Base-by-base conservation (phyloP, 2,797 vertebrate species). In the Columba guinea region DNA sequence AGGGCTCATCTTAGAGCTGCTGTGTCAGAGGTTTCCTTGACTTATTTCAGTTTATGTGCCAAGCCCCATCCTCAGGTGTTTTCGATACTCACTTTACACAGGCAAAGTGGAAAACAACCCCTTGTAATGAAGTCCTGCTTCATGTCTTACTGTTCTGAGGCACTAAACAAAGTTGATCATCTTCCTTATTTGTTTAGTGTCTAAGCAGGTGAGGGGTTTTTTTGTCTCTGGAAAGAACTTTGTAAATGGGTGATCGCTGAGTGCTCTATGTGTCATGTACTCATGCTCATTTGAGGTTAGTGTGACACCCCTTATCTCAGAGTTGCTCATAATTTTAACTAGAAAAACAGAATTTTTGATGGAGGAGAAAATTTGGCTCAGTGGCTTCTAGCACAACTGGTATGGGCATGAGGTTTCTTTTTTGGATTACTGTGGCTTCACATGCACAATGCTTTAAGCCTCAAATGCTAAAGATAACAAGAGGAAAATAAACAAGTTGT, bases 401-500 rank as follows among this genome's bases (percentile, higher is more conserved):
- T 56, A 32, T 13, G 37, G 56, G 39, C 26, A 8, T 3, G 1
- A 65, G 48, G 44, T 68, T 87, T 89, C 58, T 60, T 44, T 67
- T 86, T 48, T 71, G 20, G 10, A 34, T 90, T 55, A 23, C 53
- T 63, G 49, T 64, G 70, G 41, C 69, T 93, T 90, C 62, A 46
- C 41, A 4, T 18, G 28, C 2, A 5, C 56, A 49, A 7, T 46
- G 26, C 20, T 74, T 83, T 3, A 1, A 60, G 32, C 62, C 52
- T 92, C 56, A 51, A 92, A 48, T 35, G 56, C 68, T 92, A 46
- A 74, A 46, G 77, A 60, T 69, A 74, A 74, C 34, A n/a, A 53
- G 49, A 55, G 32, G 46, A 55, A 69, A 59, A 68, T 39, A 58
- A 85, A 65, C 22, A 81, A 74, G 56, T 26, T 68, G 26, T 34